phyloP scores from a whole-genome alignment of 2,888 invertebrate species.

The Galeruca laticollis region DNA sequence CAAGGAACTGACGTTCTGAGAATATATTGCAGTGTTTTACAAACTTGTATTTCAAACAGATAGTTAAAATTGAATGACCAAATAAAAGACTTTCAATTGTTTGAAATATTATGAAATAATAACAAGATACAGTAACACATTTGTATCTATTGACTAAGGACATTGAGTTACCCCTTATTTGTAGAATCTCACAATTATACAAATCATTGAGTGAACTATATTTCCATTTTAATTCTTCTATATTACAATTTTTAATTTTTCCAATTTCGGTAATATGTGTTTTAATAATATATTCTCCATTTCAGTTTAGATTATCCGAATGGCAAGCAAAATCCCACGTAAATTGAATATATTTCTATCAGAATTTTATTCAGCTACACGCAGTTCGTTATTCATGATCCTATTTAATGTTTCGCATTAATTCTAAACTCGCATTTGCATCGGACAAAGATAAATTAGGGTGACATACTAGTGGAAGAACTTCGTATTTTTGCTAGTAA shows the following conservation, averaged over 20 bases:
- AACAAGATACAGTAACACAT: too few relatives aligned
- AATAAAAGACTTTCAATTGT: too few relatives aligned
- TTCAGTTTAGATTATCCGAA: neutral
- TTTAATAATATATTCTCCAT: neutral
- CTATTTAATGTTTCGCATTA: slow-evolving; percentile 2
- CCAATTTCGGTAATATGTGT: neutral
- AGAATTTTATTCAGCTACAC: neutral
- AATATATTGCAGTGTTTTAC: too few relatives aligned
- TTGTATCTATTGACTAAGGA: too few relatives aligned
- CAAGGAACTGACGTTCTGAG: too few relatives aligned
- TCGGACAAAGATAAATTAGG: slow-evolving; percentile 1
- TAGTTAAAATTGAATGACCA: too few relatives aligned
- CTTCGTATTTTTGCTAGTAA: neutral
- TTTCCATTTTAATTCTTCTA: too few relatives aligned
- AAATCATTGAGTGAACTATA: too few relatives aligned
- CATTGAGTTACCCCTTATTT: too few relatives aligned
- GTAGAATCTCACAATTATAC: too few relatives aligned
- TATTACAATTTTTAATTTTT: neutral
- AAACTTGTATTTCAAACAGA: too few relatives aligned
- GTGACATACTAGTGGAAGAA: neutral
- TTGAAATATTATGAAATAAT: too few relatives aligned
- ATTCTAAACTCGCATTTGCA: slow-evolving; percentile 4
- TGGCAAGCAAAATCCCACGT: neutral
- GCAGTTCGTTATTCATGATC: neutral
- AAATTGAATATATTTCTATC: neutral